Conservation (phyloP, 2,888 invertebrate genomes). For the Acronicta aceris region DNA sequence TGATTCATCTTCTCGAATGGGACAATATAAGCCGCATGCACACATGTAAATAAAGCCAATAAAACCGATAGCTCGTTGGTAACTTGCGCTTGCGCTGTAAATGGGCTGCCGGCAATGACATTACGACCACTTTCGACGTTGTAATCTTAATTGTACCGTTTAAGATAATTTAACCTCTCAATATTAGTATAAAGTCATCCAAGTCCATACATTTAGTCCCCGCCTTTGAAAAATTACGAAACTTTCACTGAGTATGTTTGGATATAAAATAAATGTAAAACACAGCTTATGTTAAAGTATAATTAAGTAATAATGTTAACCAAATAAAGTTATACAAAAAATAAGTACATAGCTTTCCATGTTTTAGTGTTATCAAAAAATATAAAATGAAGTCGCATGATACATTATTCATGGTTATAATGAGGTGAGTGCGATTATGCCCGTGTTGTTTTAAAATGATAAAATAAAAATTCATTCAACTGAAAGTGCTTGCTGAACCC, state of each 20-base stretch:
- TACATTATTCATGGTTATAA: conserved; percentile 49
- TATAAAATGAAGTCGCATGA: conserved; percentile 28
- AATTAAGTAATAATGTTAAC: conserved; percentile 17
- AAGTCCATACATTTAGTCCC: conserved; percentile 60
- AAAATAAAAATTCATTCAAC: conserved; percentile 47
- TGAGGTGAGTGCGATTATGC: conserved; percentile 37
- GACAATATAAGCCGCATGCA: conserved; percentile 47
- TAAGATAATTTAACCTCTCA: conserved; percentile 73
- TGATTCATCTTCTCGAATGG: conserved; percentile 54
- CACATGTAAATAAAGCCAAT: conserved; percentile 58
- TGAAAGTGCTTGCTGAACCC: conserved; percentile 37
- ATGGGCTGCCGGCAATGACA: conserved; percentile 69
- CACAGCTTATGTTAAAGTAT: not conserved
- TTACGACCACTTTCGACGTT: conserved; percentile 71
- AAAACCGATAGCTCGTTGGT: conserved; percentile 55
- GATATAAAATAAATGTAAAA: conserved; percentile 6
- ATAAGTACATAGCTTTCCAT: conserved; percentile 7
- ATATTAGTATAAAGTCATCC: conserved; percentile 68
- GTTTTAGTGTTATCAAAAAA: conserved; percentile 20
- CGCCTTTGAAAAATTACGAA: conserved; percentile 38
- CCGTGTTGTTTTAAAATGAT: conserved; percentile 41
- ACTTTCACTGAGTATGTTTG: conserved; percentile 29
- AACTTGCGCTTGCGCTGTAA: conserved; percentile 66
- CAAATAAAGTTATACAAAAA: conserved; percentile 17
- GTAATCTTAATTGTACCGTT: conserved; percentile 77